Conservation (phyloP, 2,888 invertebrate genomes). For the Andrena marginata region DNA sequence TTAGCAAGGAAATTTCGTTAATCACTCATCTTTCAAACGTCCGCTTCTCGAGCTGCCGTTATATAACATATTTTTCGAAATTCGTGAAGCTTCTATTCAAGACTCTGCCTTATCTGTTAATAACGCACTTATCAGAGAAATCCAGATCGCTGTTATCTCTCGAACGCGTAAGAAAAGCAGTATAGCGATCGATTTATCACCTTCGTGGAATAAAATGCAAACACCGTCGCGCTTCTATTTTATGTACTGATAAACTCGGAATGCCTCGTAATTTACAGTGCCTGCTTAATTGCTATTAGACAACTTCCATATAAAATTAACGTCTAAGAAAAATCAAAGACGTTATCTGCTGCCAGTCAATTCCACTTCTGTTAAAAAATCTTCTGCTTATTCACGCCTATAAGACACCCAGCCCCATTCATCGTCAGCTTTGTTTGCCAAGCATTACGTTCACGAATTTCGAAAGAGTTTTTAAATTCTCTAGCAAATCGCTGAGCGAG, state of each 20-base stretch:
- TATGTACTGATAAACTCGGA: not conserved
- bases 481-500: not conserved
- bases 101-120: conserved; percentile 40
- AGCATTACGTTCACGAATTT: not conserved
- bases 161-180: conserved; percentile 20
- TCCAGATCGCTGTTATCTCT: conserved; percentile 29
- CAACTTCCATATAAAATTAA: not conserved
- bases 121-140: conserved; percentile 39
- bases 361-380: no score
- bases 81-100: not conserved
- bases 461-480: not conserved
- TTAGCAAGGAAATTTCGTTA: no score
- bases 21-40: no score
- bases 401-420: not conserved
- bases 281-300: not conserved
- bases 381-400: no score
- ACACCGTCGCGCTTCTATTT: not conserved
- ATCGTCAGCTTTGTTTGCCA: not conserved
- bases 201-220: conserved; percentile 19
- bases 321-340: not conserved
- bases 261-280: conserved; percentile 19
- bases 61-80: conserved; percentile 22
- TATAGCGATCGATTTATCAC: conserved; percentile 21
- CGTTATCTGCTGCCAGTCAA: no score
- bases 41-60: not conserved